Evolutionary conservation across 2,113 vertebrate species (phyloP), one percentile per base, ranked within the genome.

Genomic region (Pan paniscus): DNA sequence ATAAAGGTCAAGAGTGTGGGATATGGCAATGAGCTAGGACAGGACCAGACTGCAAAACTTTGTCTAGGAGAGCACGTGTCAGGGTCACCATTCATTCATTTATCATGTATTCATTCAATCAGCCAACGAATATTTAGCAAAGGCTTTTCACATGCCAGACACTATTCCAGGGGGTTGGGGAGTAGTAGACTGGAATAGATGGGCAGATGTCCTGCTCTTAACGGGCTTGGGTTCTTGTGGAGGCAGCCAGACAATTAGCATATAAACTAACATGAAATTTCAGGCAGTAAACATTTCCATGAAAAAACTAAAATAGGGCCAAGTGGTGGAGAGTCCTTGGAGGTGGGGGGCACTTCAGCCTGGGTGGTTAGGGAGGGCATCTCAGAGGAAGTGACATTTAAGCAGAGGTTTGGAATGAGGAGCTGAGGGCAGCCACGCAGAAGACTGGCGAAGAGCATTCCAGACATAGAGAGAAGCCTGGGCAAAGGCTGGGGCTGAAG

Each of bases 161-260:
- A 32, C 38, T 38, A 22, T 22, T 92, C 30, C 5, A 0, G 55
- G 8, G 78, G 6, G 2, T 0, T 22, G 38, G 14, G 18, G 7
- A 59, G 57, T 0, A n/a, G 18, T 3, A 17, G 23, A 46, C 59
- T 35, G n/a, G 14, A 22, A 40, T 0, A 27, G 78, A n/a, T 20
- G 46, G 70, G 14, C 67, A 10, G 5, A 48, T 4, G 9, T 22
- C 27, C 52, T 55, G 16, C 43, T 52, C n/a, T n/a, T 30, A 1
- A 17, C 23, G 8, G 59, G 32, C 48, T 67, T 61, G 10, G 22
- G 27, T 38, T 52, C 81, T 25, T 2, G 35, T 18, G 43, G 35
- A 57, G 55, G 73, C 18, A 92, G 2, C 27, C 18, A 52, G 57
- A 59, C 57, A 67, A 35, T 0, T 3, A 55, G 46, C 57, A 75